Evolutionary conservation across 2,113 vertebrate genomes (phyloP), one percentile per base, ranked within the genome.

Genomic region (Dromaius novaehollandiae): DNA sequence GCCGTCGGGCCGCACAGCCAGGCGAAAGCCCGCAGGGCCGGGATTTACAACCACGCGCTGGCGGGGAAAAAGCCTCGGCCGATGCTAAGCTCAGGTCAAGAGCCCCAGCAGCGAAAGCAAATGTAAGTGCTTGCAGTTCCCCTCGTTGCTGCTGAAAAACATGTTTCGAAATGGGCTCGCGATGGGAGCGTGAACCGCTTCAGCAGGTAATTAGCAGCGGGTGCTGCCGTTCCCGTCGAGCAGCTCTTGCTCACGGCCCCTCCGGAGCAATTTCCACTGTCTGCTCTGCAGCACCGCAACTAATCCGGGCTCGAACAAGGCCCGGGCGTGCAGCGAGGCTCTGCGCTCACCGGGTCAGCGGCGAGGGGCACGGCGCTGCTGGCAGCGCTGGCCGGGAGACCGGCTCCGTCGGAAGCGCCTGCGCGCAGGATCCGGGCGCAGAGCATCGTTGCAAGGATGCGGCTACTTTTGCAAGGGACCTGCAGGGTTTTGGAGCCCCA

Each of bases 21-120:
- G 74, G 73, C 51, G 87, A 90, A 95, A 93, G 65, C 64, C 58
- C 51, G 74, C 71, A 12, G 17, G 21, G 4, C 74, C n/a, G 51
- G 11, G 19, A 81, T 80, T 94, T 32, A 77, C 75, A 92, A 90
- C 56, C 15, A 8, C 30, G 58, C 30, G 42, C 42, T 95, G 76
- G 73, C 3, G 46, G 66, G 16, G 46, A 46, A 46, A 86, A 82
- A 53, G 82, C n/a, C 53, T 74, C 9, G 89, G 89, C 61, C 83
- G 91, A 74, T 91, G 90, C 96, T 88, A 88, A 85, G 86, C 78
- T 96, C 42, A 36, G 78, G 90, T 92, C 82, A 77, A 95, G 55
- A 90, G 50, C 11, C 25, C 24, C 78, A 88, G 91, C 71, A 93
- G 85, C 25, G 81, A 95, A 88, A 81, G 51, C 81, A 84, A 71